phyloP scores from a whole-genome alignment of 2,797 vertebrate genomes.

The Pseudochromis fuscus region DNA sequence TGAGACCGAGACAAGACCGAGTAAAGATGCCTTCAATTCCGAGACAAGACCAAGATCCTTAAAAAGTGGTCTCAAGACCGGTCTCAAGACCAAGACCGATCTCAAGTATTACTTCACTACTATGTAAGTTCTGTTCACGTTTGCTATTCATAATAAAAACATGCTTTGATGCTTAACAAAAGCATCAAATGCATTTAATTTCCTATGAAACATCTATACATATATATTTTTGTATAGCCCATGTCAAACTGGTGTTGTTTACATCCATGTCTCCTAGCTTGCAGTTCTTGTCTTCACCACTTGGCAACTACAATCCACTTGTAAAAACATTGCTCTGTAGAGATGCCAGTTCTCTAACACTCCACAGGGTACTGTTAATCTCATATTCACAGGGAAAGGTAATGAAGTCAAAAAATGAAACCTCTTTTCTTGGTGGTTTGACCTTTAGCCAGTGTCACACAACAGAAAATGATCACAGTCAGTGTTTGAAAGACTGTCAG shows the following conservation, averaged over 20 bases:
- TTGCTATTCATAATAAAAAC: no score
- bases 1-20: no score
- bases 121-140: no score
- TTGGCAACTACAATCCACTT: no score
- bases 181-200: neutral
- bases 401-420: neutral
- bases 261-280: neutral
- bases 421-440: slow-evolving; percentile 21
- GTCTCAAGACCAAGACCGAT: no score
- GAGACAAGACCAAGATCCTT: no score
- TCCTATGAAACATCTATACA: neutral
- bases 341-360: neutral
- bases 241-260: slow-evolving; percentile 1
- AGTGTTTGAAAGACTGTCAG: slow-evolving; percentile 36
- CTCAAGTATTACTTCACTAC: no score
- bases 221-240: neutral
- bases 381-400: neutral
- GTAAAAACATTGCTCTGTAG: neutral
- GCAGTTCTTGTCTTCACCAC: no score
- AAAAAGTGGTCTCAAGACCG: no score
- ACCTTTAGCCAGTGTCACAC: slow-evolving; percentile 38
- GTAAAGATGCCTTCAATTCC: no score
- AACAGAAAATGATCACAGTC: slow-evolving; percentile 48
- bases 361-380: neutral
- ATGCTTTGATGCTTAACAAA: neutral